Conservation (phyloP, 2,888 invertebrate genomes). For the Nebria salina region DNA sequence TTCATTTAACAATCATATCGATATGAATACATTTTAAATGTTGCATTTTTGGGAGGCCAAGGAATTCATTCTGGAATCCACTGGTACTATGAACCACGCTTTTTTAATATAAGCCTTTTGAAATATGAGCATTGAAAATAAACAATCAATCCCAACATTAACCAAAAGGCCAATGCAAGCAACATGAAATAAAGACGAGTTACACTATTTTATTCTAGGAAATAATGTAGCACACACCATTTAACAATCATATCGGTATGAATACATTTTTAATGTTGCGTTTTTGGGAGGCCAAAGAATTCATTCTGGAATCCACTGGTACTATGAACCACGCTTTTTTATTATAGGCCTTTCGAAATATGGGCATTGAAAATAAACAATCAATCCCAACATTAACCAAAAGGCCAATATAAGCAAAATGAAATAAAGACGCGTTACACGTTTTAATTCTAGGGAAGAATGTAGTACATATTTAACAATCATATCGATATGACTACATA, state of each 20-base stretch:
- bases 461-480: too few relatives aligned
- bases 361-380: not conserved
- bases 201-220: too few relatives aligned
- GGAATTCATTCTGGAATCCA: constrained; percentile 24
- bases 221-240: too few relatives aligned
- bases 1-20: too few relatives aligned
- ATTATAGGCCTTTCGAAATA: constrained; percentile 38
- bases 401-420: not conserved
- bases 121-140: not conserved
- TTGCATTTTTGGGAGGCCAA: constrained; percentile 32
- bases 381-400: constrained; percentile 2
- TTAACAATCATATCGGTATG: not conserved
- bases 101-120: constrained; percentile 42
- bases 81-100: constrained; percentile 46
- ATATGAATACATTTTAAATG: not conserved
- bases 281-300: constrained; percentile 31
- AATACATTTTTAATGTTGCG: constrained; percentile 21
- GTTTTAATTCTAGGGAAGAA: too few relatives aligned
- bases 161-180: not conserved
- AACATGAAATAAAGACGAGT: not conserved
- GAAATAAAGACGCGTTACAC: not conserved
- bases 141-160: constrained; percentile 8
- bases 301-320: constrained; percentile 30
- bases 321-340: constrained; percentile 46
- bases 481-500: too few relatives aligned